Conservation (phyloP, 2,888 invertebrate species). For the Petrophora chlorosata region DNA sequence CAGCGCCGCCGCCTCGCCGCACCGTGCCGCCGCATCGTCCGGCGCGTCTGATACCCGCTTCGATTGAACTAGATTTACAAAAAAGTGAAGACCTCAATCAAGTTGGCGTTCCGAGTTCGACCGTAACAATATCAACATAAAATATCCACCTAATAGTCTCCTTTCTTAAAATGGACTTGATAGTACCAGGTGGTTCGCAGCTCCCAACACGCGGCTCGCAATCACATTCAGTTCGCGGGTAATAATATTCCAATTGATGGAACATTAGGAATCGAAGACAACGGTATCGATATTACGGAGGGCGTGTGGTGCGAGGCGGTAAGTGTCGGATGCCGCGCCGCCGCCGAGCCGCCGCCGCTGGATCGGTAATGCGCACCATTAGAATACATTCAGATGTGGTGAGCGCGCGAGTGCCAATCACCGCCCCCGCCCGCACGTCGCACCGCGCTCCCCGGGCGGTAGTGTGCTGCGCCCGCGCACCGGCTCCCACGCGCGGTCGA, state of each 20-base stretch:
- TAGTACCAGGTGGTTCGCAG: no score
- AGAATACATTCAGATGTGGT: slow-evolving; percentile 38
- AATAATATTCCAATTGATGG: slow-evolving; percentile 32
- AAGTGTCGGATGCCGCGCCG: slow-evolving; percentile 20
- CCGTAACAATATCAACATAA: slow-evolving; percentile 14
- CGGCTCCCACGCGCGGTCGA: slow-evolving; percentile 22
- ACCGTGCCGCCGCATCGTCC: no score
- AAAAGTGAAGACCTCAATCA: no score
- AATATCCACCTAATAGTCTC: slow-evolving; percentile 6
- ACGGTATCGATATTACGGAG: slow-evolving; percentile 31
- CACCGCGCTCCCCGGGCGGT: background rate
- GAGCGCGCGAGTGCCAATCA: slow-evolving; percentile 5
- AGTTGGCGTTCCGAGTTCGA: no score
- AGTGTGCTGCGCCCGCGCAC: slow-evolving; percentile 8
- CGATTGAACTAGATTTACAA: no score
- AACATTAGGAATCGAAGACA: slow-evolving; percentile 22
- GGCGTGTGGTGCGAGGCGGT: slow-evolving; percentile 31
- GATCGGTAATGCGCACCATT: slow-evolving; percentile 23
- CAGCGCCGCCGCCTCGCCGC: no score
- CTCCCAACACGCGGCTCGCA: slow-evolving; percentile 19
- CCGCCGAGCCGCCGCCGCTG: background rate
- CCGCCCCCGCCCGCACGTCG: slow-evolving; percentile 8
- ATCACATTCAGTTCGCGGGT: slow-evolving; percentile 33
- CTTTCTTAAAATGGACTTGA: slow-evolving; percentile 11
- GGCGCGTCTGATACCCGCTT: no score